Base-by-base conservation (phyloP, 2,113 vertebrate species). In the Acanthochromis polyacanthus region DNA sequence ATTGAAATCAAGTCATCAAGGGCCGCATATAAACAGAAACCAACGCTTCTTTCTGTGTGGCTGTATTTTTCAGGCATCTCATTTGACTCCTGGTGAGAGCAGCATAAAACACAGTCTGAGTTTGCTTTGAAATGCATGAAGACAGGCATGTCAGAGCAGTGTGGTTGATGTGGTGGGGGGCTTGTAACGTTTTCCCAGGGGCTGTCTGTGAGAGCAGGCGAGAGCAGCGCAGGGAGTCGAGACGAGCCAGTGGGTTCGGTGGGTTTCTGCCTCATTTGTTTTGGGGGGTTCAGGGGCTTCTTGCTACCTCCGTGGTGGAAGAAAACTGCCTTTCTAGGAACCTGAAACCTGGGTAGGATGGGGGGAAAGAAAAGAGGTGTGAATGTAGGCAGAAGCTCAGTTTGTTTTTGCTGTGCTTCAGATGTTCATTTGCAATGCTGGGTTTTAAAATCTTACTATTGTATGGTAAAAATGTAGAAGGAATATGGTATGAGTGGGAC, bases 251-350 rank as follows among this genome's bases (percentile, higher is more conserved):
- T 89, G 87, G 92, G 81, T 91, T 92, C 22, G 20, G 93, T 91
- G 92, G 93, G 82, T 92, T 88, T 85, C 57, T 77, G 66, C 64
- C 63, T 86, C 80, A 48, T 69, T 71, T 74, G 61, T 71, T 78
- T 82, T 56, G 28, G 59, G 70, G 73, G 81, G 82, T 82, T 82
- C 71, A 56, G 78, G 85, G 85, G 88, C 82, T 88, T 90, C 84
- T 86, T 38, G 70, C 57, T 88, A 78, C 75, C 55, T 75, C 70
- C 64, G 40, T 68, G 76, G 65, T 81, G 80, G 60, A 32, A 59
- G 17, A 85, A 84, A 81, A 32, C 50, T 69, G 59, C 71, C 93
- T 94, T 94, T 94, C 92, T 93, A 93, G 87, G 92, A 94, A 94
- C 84, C 81, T 83, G 79, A 88, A 92, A 83, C 78, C 79, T 15